These are phyloP conservation scores for Itoplectis maculator DNA, from an alignment of 2,888 invertebrate genomes.

Conservation along the genomic window DNA sequence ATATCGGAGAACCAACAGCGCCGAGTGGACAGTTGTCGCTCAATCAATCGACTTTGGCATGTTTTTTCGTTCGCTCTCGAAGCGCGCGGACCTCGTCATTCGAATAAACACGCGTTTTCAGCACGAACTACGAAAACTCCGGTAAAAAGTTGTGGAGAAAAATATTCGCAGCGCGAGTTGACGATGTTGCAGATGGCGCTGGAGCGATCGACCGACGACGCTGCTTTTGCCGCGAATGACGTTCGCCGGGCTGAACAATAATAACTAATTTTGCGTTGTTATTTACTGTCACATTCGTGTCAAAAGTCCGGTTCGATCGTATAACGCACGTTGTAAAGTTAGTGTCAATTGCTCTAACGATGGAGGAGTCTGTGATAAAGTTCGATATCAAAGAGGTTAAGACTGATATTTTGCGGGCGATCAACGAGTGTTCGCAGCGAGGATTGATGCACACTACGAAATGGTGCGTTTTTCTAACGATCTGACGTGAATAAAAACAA, in stretches of 20 bases:
- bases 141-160: not conserved
- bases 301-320: not conserved
- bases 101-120: not conserved
- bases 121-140: not conserved
- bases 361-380: conserved; percentile 82
- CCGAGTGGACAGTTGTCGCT: not conserved
- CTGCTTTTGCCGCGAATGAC: conserved; percentile 38
- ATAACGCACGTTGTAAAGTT: not conserved
- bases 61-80: not conserved
- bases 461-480: conserved; percentile 86
- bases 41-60: not conserved
- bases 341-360: conserved; percentile 59
- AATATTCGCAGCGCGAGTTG: not conserved
- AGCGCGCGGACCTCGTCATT: not conserved
- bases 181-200: conserved; percentile 28
- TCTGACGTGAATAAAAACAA: not conserved
- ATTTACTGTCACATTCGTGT: not conserved
- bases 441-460: conserved; percentile 93
- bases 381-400: conserved; percentile 88
- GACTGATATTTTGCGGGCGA: conserved; percentile 87
- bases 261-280: conserved; percentile 5
- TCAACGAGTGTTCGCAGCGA: conserved; percentile 91
- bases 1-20: conserved; percentile 28
- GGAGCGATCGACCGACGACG: conserved; percentile 1
- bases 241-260: conserved; percentile 35